Percentiles rank a stretch among this genome's conserved stretches.
Evolutionary conservation across 2,888 invertebrate species (phyloP).

Genomic region (Philopedon plagiatum): DNA sequence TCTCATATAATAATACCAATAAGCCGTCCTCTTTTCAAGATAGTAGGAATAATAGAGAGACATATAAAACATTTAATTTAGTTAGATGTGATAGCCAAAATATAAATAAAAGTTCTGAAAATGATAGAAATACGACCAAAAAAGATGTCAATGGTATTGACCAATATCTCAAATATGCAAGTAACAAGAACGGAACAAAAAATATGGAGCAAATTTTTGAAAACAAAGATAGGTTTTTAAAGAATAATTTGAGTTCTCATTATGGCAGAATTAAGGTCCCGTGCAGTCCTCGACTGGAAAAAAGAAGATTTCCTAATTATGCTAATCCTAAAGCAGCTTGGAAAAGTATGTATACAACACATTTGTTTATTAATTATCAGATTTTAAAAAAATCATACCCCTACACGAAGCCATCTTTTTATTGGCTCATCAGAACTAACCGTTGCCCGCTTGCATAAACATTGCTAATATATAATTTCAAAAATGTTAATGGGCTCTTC

Average conservation of each 20-base stretch:
- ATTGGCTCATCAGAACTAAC: no score
- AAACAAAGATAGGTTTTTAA: conserved; percentile 17
- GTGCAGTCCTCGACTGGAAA: neutral
- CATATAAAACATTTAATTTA: neutral
- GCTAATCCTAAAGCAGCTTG: neutral
- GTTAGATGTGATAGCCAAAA: neutral
- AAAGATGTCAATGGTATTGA: no score
- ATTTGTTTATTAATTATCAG: neutral
- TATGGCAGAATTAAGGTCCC: neutral
- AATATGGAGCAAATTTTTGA: conserved; percentile 25
- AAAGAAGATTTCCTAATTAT: conserved; percentile 6
- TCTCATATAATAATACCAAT: neutral
- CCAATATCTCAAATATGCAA: neutral
- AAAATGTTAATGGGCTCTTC: no score
- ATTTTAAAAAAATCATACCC: neutral
- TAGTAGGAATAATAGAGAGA: neutral
- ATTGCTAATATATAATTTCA: no score
- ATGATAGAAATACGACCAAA: neutral
- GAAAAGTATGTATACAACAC: neutral
- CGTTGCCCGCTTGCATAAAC: no score
- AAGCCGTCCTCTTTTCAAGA: neutral
- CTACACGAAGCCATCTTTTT: neutral
- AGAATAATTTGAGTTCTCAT: conserved; percentile 9
- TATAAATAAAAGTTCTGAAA: neutral
- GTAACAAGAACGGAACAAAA: neutral